A percentile compares a stretch with the other conserved stretches of the same genome.
phyloP scores from a whole-genome alignment of 1,140 invertebrate species.

The Drosophila ananassae region DNA sequence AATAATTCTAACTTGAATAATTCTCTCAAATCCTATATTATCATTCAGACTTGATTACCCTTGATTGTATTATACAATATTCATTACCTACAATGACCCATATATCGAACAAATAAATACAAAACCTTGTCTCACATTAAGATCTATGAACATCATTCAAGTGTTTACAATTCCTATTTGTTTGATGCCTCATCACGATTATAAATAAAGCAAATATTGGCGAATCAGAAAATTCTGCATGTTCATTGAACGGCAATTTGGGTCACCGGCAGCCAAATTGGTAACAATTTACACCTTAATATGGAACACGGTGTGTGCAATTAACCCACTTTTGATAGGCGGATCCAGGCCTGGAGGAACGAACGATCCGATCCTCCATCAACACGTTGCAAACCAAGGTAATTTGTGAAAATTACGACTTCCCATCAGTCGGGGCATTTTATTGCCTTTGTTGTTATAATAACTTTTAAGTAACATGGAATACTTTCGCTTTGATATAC shows the following conservation, averaged over 20 bases:
- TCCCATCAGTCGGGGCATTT: conserved; percentile 60
- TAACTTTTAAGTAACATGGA: conserved; percentile 37
- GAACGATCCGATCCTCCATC: conserved; percentile 22
- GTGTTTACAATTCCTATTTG: conserved; percentile 8
- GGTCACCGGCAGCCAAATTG: conserved; percentile 53
- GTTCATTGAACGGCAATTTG: conserved; percentile 30
- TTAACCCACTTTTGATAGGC: conserved; percentile 54
- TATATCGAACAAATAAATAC: background rate
- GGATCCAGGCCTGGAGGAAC: conserved; percentile 16
- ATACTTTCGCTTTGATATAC: conserved; percentile 44
- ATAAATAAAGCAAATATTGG: conserved; percentile 20
- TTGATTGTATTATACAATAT: background rate
- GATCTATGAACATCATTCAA: conserved; percentile 12
- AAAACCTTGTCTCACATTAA: conserved; percentile 4
- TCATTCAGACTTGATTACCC: too few relatives aligned
- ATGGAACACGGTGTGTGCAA: conserved; percentile 53
- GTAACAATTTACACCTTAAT: conserved; percentile 76
- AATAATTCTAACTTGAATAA: too few relatives aligned
- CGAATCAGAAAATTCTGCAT: conserved; percentile 43
- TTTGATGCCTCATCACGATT: conserved; percentile 19
- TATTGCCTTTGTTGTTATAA: conserved; percentile 48
- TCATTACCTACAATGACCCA: background rate
- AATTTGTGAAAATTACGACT: conserved; percentile 69
- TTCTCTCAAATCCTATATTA: too few relatives aligned
- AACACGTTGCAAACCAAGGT: conserved; percentile 37